phyloP scores from a whole-genome alignment of 2,113 vertebrate species.

The Toxostoma redivivum region DNA sequence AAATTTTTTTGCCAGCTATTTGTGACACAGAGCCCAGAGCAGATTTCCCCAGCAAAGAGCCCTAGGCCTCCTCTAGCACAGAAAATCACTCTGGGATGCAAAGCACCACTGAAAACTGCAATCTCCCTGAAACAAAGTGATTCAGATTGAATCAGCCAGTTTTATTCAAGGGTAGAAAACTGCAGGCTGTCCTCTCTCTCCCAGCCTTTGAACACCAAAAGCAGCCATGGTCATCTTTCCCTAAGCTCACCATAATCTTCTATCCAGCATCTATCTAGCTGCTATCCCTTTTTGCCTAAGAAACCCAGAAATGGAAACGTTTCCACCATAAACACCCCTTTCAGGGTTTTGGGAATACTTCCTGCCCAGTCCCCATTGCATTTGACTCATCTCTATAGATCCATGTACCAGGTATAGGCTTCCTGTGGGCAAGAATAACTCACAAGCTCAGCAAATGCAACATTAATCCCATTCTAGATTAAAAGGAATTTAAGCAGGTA shows the following conservation, averaged over 20 bases:
- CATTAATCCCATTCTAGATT: neutral
- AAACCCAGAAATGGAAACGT: neutral
- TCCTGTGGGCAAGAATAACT: neutral
- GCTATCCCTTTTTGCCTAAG: neutral
- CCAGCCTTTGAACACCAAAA: neutral
- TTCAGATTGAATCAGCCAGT: neutral
- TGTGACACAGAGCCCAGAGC: neutral
- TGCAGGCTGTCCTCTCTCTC: neutral
- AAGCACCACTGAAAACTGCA: neutral
- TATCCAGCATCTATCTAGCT: neutral
- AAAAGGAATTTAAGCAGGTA: neutral
- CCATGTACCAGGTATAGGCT: neutral
- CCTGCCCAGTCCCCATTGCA: neutral
- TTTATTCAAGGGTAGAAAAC: neutral
- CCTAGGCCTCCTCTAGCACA: neutral
- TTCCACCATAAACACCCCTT: neutral
- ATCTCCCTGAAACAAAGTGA: neutral
- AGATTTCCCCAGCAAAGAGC: neutral
- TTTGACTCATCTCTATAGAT: neutral
- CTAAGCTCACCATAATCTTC: neutral
- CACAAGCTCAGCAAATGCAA: neutral
- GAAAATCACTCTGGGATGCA: neutral
- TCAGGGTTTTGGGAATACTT: neutral
- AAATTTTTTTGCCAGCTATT: neutral
- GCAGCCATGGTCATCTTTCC: neutral